These are phyloP conservation scores for Drosophila setifemur DNA, from an alignment of 1,140 invertebrate species.

Conservation along the genomic window DNA sequence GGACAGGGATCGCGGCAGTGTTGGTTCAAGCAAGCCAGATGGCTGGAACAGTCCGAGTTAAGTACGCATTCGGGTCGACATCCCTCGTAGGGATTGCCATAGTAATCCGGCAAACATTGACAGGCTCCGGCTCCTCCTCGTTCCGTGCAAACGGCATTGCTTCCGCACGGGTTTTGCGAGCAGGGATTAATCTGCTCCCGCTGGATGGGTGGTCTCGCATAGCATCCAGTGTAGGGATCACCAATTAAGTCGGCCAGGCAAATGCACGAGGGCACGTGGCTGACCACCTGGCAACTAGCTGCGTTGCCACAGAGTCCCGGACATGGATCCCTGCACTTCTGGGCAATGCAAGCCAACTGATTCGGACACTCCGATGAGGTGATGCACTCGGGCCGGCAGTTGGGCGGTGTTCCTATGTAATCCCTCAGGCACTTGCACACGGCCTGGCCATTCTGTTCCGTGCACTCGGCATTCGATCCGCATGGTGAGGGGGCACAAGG, in stretches of 20 bases:
- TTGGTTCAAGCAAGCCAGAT: constrained; percentile 88
- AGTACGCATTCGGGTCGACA: constrained; percentile 91
- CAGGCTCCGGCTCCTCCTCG: constrained; percentile 82
- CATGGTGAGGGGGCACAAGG: constrained; percentile 90
- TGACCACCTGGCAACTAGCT: constrained; percentile 89
- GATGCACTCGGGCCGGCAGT: constrained; percentile 87
- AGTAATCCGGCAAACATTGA: constrained; percentile 84
- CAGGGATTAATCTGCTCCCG: constrained; percentile 84
- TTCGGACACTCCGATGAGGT: constrained; percentile 87
- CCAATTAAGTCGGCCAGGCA: constrained; percentile 88
- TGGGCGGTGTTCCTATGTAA: constrained; percentile 89
- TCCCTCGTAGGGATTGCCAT: constrained; percentile 86
- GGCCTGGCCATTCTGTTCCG: constrained; percentile 87
- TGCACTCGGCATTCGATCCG: constrained; percentile 88
- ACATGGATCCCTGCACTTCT: constrained; percentile 89
- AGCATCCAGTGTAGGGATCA: constrained; percentile 86
- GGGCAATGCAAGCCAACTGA: constrained; percentile 87
- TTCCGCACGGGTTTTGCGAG: constrained; percentile 85
- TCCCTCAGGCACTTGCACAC: constrained; percentile 90
- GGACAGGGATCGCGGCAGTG: constrained; percentile 92
- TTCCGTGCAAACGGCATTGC: constrained; percentile 86
- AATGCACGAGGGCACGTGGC: constrained; percentile 88
- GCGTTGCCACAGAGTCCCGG: constrained; percentile 88
- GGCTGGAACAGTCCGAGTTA: constrained; percentile 89
- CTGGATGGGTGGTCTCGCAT: constrained; percentile 78